phyloP scores from a whole-genome alignment of 2,797 vertebrate species.

The Poecilia velifera region DNA sequence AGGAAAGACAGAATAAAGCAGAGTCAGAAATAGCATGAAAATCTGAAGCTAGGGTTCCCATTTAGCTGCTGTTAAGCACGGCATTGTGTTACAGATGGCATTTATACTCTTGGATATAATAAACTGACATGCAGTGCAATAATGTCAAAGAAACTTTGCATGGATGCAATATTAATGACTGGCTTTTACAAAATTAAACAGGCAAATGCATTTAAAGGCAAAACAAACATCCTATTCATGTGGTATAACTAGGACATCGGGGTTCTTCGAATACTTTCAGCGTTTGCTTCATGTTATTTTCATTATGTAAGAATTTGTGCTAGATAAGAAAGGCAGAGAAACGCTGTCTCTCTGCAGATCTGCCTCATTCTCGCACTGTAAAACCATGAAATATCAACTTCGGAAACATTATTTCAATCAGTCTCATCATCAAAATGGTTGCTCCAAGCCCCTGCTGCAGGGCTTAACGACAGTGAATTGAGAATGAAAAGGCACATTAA shows the following conservation, averaged over 20 bases:
- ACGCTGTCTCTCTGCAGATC: conserved; percentile 58
- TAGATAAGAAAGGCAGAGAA: conserved; percentile 16
- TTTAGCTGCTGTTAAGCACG: neutral
- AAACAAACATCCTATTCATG: neutral
- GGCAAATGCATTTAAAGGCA: neutral
- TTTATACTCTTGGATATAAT: neutral
- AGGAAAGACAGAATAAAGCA: neutral
- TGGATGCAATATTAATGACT: neutral
- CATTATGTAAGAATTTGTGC: conserved; percentile 33
- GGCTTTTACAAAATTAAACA: neutral
- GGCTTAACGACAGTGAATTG: conserved; percentile 60
- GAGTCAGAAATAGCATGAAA: neutral
- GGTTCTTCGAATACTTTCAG: conserved; percentile 6
- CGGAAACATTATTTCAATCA: conserved; percentile 71
- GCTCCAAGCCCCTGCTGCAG: conserved; percentile 60
- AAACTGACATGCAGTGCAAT: neutral
- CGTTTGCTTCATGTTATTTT: conserved; percentile 31
- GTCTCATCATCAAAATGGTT: conserved; percentile 76
- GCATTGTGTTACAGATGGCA: neutral
- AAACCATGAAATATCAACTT: conserved; percentile 76
- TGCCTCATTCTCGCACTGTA: conserved; percentile 53
- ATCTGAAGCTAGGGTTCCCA: neutral
- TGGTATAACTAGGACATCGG: conserved; percentile 3
- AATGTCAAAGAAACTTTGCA: neutral
- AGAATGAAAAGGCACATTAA: conserved; percentile 76